Evolutionary conservation across 2,113 vertebrate genomes (phyloP).

Genomic region (Pseudopodoces humilis): DNA sequence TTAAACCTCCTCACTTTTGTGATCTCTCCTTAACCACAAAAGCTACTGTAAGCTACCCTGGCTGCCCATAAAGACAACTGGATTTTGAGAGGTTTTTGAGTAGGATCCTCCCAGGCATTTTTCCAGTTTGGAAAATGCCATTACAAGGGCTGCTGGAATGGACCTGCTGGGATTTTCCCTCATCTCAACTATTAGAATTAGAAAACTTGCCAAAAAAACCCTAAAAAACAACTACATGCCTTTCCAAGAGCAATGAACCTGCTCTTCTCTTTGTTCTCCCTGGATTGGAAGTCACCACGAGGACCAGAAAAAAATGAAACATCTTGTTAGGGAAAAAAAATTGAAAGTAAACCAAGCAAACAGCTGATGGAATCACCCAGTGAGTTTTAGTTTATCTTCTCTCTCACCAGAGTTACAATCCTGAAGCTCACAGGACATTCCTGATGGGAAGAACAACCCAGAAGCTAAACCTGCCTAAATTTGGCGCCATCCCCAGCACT

Average conservation of each 20-base stretch:
- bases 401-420: neutral
- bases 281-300: fast-evolving
- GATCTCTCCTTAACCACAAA: slow-evolving; percentile 60
- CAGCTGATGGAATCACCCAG: neutral
- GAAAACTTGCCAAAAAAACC: neutral
- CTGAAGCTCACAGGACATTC: neutral
- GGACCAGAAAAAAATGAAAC: neutral
- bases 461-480: neutral
- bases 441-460: fast-evolving
- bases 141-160: neutral
- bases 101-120: neutral
- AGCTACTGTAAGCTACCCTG: slow-evolving; percentile 48
- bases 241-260: neutral
- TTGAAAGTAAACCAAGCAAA: neutral
- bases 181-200: neutral
- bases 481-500: neutral
- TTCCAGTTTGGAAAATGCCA: neutral
- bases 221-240: neutral
- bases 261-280: neutral
- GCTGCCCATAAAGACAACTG: neutral
- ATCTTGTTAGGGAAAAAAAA: neutral
- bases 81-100: neutral
- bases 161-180: neutral
- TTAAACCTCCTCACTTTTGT: slow-evolving; percentile 42
- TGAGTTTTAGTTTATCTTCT: neutral